phyloP scores from a whole-genome alignment of 2,797 vertebrate genomes.

The Pipistrellus pygmaeus region DNA sequence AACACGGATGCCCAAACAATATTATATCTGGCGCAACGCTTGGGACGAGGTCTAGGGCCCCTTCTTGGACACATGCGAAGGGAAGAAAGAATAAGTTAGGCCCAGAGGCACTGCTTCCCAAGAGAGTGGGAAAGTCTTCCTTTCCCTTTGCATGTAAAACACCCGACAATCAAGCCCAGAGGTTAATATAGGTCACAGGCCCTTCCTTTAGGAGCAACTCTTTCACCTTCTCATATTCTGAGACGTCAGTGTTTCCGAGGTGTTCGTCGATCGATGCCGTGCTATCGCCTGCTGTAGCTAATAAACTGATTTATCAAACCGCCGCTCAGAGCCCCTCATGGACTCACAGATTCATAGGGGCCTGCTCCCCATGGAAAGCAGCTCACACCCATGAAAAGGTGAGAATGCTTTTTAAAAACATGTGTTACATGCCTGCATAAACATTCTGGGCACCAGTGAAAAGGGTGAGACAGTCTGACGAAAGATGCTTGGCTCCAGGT shows the following conservation, averaged over 20 bases:
- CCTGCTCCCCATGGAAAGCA: not conserved
- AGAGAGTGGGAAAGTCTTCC: not conserved
- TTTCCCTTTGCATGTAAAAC: conserved; percentile 7
- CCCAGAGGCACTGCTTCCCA: not conserved
- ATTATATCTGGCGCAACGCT: not conserved
- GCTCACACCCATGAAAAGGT: not conserved
- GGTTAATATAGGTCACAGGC: not conserved
- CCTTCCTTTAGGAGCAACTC: not conserved
- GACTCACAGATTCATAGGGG: not conserved
- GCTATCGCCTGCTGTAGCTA: not conserved
- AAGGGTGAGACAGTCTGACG: not conserved
- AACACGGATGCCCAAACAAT: not conserved
- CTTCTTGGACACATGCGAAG: not conserved
- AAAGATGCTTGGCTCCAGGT: not conserved
- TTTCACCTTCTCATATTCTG: conserved; percentile 26
- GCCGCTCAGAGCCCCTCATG: not conserved
- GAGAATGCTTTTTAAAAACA: conserved; percentile 3
- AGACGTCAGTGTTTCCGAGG: not conserved
- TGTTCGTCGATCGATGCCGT: not conserved
- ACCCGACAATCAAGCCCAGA: not conserved
- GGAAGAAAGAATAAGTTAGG: not conserved
- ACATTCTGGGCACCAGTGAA: not conserved
- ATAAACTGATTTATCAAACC: conserved; percentile 13
- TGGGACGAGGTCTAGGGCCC: not conserved
- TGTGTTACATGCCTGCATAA: not conserved